Conservation (phyloP, 1,140 invertebrate genomes). For the Triops longicaudatus region DNA sequence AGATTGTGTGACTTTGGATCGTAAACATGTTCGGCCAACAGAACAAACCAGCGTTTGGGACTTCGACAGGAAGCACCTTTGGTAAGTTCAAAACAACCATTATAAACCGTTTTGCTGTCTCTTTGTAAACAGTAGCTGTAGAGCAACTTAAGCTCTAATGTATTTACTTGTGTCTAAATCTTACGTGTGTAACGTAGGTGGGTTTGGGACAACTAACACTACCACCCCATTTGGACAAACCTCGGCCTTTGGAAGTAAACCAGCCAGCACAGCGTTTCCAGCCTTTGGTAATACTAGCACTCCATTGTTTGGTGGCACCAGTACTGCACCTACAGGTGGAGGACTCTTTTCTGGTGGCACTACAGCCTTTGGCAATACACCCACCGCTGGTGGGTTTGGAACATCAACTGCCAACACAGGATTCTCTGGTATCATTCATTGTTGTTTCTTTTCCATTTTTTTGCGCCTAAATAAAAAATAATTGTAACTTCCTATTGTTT, state of each 20-base stretch:
- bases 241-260: constrained; percentile 27
- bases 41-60: constrained; percentile 26
- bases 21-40: constrained; percentile 27
- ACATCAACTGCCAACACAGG: constrained; percentile 29
- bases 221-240: constrained; percentile 30
- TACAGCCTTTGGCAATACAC: constrained; percentile 24
- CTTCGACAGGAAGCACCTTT: constrained; percentile 23
- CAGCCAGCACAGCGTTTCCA: constrained; percentile 29
- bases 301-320: constrained; percentile 25
- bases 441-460: constrained; percentile 34
- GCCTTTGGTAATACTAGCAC: constrained; percentile 30
- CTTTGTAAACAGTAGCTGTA: neutral
- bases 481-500: constrained; percentile 31
- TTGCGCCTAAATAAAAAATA: constrained; percentile 32
- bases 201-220: constrained; percentile 30
- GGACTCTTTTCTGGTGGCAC: constrained; percentile 29
- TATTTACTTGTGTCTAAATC: neutral
- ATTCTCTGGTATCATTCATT: constrained; percentile 31
- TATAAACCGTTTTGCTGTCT: neutral
- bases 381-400: constrained; percentile 30
- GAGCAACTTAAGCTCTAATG: neutral
- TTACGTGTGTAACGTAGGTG: constrained; percentile 13
- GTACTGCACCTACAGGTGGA: constrained; percentile 19
- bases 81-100: neutral
- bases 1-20: neutral